Evolutionary conservation across 2,888 invertebrate species (phyloP).

Genomic region (Pegoplata infirma): DNA sequence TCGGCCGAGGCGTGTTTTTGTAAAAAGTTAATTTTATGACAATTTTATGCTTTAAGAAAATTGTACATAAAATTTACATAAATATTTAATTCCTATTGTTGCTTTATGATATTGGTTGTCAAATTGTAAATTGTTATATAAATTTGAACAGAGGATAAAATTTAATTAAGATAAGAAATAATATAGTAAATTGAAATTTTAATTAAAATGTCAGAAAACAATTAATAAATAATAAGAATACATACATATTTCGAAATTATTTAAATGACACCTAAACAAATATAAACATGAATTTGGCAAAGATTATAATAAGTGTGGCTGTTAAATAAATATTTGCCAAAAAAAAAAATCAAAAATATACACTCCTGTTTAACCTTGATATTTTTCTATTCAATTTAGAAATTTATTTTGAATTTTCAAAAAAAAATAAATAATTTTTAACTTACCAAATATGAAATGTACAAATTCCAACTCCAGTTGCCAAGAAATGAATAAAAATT

Average conservation of each 20-base stretch:
- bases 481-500: conserved; percentile 25
- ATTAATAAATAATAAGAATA: background rate
- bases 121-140: background rate
- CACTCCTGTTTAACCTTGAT: conserved; percentile 24
- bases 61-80: background rate
- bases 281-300: background rate
- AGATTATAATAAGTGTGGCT: no score
- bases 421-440: background rate
- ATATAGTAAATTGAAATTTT: background rate
- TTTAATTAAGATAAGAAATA: background rate
- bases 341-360: background rate
- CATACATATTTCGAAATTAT: conserved; percentile 1
- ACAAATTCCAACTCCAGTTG: background rate
- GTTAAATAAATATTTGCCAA: background rate
- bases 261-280: conserved; percentile 7
- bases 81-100: background rate
- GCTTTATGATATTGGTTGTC: background rate
- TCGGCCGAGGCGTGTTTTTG: no score
- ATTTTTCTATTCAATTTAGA: background rate
- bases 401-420: background rate
- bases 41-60: background rate
- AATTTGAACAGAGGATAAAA: background rate
- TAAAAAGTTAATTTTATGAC: conserved; percentile 6
- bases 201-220: background rate
- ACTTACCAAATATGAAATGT: conserved; percentile 5